Evolutionary conservation across 2,113 vertebrate genomes (phyloP), one percentile per base, ranked within the genome.

Genomic region (Bubo bubo): DNA sequence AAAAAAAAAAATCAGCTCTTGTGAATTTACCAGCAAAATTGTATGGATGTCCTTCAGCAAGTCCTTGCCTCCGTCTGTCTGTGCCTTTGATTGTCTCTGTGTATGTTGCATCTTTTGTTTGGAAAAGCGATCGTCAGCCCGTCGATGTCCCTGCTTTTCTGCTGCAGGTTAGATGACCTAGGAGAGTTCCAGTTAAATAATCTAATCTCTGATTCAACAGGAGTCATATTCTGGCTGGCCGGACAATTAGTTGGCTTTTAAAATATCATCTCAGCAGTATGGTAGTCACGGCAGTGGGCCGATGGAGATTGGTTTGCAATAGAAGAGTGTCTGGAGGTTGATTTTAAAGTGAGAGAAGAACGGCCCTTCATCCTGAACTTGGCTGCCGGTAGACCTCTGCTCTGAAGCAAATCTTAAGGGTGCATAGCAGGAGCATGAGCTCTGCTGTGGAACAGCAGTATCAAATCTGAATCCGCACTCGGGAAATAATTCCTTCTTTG

Each of bases 401-500:
- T 87, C 49, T 59, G 37, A 11, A 28, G 35, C 43, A 18, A 24
- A 74, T 52, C 20, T 64, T 18, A 27, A 53, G 85, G 66, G 19
- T 28, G 34, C 37, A 4, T 2, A n/a, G 79, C 43, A 23, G 73
- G 67, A n/a, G 21, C 32, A 6, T 0, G 9, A 19, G 52, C 8
- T 15, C 8, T 1, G 4, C 62, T 7, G n/a, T 3, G 53, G 27
- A 34, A 14, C 17, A 4, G 32, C 64, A 12, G 20, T 2, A 43
- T 13, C 63, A 11, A 71, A 28, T 7, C 62, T 26, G 39, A 37
- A 55, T 9, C 47, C 10, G 77, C 53, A 12, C 84, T 56, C 4
- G 8, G 79, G 30, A 63, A 39, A 63, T 27, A 79, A 67, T 79
- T 53, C 47, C 6, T 60, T 90, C 87, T 95, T 92, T 91, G 92